Evolutionary conservation across 2,888 invertebrate species (phyloP), one percentile per base, ranked within the genome.

Genomic region (Danaus chrysippus): DNA sequence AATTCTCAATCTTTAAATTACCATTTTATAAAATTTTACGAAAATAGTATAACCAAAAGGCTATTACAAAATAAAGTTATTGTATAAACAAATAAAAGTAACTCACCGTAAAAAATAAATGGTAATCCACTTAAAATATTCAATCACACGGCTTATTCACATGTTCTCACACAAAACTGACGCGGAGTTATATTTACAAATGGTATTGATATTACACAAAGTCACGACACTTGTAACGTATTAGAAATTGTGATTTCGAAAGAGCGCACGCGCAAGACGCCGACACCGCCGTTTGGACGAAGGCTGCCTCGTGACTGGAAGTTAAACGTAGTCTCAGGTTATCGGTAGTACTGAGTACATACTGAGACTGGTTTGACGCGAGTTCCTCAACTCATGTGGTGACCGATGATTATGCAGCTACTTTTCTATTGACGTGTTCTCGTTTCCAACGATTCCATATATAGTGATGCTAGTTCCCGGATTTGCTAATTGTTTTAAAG

Each of bases 21-120:
- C 23, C 23, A 34, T 34, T 34, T 34, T 34, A 5, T 34, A 34
- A 34, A 34, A 34, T 34, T 34, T 34, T 34, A 34, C 23, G 6
- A 8, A 34, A 6, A 34, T 34, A 34, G 23, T 34, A 6, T 34
- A 34, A 34, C 2, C 1, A 34, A 34, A 34, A 34, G 23, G 23
- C 23, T 34, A 34, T 34, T 3, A 34, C 6, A 34, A 34, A 34
- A 2, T 34, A 34, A 34, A 34, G 10, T 11, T 10, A 17, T 49
- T 17, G 3, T 17, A 49, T 10, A 17, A 17, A 49, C 49, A 49
- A 73, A 76, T 75, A 76, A 74, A 68, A 75, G 68, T 74, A 78
- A 71, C 84, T 84, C 76, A 87, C 88, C 84, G 77, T 83, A 81
- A 81, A 84, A 83, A 84, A 76, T 73, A 75, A 76, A 82, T 79